phyloP scores from a whole-genome alignment of 2,888 invertebrate genomes.

The Aporophyla nigra region DNA sequence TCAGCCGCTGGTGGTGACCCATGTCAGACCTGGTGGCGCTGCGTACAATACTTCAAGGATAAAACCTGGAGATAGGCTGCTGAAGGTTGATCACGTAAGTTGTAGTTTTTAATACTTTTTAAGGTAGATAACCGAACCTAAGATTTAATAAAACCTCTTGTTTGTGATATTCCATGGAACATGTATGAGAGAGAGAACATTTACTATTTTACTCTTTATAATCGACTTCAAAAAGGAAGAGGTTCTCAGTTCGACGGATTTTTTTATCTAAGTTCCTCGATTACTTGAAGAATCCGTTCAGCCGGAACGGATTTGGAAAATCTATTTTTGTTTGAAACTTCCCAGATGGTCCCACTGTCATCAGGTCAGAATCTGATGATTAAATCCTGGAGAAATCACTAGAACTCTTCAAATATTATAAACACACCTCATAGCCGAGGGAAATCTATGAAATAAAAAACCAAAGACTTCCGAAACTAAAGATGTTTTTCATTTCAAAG shows the following conservation, averaged over 20 bases:
- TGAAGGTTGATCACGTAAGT: slow-evolving; percentile 96
- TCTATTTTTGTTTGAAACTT: not conserved
- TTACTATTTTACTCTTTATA: not conserved
- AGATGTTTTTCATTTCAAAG: no score
- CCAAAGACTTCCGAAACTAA: no score
- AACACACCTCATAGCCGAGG: no score
- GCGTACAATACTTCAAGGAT: slow-evolving; percentile 97
- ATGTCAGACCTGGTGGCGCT: slow-evolving; percentile 96
- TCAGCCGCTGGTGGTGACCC: slow-evolving; percentile 96
- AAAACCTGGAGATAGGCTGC: slow-evolving; percentile 96
- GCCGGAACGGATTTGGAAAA: not conserved
- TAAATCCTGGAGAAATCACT: not conserved
- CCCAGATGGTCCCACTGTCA: not conserved
- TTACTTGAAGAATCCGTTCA: not conserved
- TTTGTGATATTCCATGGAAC: not conserved
- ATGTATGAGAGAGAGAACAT: no score
- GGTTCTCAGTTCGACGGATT: not conserved
- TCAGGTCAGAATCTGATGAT: not conserved
- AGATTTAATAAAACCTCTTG: not conserved
- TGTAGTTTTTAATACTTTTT: no score
- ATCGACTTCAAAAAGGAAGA: not conserved
- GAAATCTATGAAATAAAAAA: no score
- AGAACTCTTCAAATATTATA: not conserved
- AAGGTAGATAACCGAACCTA: no score
- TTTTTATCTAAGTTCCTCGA: not conserved